phyloP scores from a whole-genome alignment of 2,113 vertebrate genomes.

The Propithecus coquereli region DNA sequence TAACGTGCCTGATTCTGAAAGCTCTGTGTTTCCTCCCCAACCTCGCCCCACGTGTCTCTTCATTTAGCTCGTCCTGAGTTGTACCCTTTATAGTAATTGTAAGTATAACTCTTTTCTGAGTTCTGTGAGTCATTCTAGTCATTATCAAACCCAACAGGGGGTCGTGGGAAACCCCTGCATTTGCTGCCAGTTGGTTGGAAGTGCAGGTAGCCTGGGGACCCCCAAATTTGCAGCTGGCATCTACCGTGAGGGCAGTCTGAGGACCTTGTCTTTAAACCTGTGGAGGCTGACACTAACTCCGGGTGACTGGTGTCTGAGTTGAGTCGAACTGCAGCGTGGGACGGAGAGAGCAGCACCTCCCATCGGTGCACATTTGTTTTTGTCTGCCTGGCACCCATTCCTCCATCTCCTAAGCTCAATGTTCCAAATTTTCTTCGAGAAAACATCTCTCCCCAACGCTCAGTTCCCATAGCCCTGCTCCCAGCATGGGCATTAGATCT shows the following conservation, averaged over 20 bases:
- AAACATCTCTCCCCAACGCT: neutral
- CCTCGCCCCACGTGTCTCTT: neutral
- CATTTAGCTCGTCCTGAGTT: neutral
- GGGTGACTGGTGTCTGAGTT: accelerated
- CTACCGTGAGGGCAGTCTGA: neutral
- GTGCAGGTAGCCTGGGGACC: neutral
- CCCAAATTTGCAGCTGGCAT: neutral
- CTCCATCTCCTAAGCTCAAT: neutral
- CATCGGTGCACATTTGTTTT: accelerated
- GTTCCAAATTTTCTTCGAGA: neutral
- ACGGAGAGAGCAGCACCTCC: neutral
- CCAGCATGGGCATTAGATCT: neutral
- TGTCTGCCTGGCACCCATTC: neutral
- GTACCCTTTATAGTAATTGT: neutral
- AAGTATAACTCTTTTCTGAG: neutral
- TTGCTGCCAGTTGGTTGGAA: neutral
- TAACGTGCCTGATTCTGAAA: neutral
- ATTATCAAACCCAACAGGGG: neutral
- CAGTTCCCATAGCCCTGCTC: neutral
- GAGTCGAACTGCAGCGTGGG: neutral
- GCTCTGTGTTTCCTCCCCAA: too few relatives aligned
- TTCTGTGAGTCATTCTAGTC: neutral
- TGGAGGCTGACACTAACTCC: neutral
- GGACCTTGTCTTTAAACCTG: neutral
- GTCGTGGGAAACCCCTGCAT: neutral